Conservation (phyloP, 2,797 vertebrate species). For the Trachops cirrhosus region DNA sequence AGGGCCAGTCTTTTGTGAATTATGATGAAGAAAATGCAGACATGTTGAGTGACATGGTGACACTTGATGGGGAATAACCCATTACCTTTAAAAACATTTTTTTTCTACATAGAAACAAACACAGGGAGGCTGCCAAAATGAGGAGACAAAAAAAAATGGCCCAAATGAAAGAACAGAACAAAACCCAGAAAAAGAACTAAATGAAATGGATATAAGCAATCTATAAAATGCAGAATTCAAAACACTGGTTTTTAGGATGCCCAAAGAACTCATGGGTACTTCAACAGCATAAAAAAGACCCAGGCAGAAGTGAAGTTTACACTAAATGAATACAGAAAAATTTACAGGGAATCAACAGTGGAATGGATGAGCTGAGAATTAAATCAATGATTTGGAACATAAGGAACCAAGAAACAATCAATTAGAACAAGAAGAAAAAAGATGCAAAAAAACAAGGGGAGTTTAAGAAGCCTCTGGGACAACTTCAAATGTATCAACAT, state of each 20-base stretch:
- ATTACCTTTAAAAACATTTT: not conserved
- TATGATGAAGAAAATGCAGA: not conserved
- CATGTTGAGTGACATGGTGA: not conserved
- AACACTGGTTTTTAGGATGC: not conserved
- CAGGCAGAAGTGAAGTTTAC: not conserved
- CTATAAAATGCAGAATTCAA: not conserved
- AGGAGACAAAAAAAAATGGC: not conserved
- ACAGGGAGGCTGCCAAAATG: not conserved
- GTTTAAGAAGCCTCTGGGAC: not conserved
- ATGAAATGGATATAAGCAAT: not conserved
- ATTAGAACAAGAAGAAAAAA: not conserved
- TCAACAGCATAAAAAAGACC: not conserved
- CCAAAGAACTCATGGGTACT: not conserved
- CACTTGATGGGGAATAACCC: not conserved
- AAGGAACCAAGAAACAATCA: not conserved
- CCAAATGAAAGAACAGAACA: not conserved
- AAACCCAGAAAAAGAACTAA: not conserved
- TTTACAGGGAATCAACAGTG: not conserved
- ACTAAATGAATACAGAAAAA: not conserved
- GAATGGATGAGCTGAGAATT: not conserved
- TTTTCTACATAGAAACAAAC: not conserved
- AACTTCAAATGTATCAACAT: not conserved
- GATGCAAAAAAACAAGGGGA: not conserved
- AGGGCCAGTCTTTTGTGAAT: not conserved
- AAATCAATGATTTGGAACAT: not conserved